These are phyloP conservation scores for Mormyrus proboscirostris DNA, from an alignment of 2,797 vertebrate species.

Conservation along the genomic window DNA sequence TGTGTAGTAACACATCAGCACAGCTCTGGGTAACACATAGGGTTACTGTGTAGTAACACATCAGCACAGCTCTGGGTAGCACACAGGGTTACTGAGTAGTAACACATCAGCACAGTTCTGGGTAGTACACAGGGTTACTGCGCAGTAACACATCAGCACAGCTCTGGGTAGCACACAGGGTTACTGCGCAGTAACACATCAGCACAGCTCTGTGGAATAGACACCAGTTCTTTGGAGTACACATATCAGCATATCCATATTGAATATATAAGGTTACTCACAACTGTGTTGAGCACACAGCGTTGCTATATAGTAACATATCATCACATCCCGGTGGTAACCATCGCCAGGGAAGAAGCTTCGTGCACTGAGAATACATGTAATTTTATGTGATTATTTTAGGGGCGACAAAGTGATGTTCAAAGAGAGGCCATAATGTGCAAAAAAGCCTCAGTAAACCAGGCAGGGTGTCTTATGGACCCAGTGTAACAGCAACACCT, in stretches of 20 bases:
- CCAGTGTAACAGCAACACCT: background rate
- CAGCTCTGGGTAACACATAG: background rate
- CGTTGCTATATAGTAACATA: background rate
- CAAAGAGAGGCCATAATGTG: constrained; percentile 3
- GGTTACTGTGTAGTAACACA: background rate
- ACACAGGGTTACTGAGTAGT: background rate
- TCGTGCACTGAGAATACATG: background rate
- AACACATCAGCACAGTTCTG: background rate
- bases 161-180: background rate
- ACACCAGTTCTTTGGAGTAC: background rate
- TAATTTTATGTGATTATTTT: constrained; percentile 4
- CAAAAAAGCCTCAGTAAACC: background rate
- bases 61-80: background rate
- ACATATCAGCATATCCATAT: background rate
- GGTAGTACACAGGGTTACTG: background rate
- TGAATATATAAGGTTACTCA: background rate
- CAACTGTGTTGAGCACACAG: background rate
- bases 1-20: background rate
- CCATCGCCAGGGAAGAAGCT: background rate
- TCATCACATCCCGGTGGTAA: background rate
- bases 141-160: background rate
- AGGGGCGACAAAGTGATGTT: background rate
- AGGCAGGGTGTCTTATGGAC: background rate
- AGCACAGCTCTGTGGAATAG: background rate
- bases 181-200: background rate